Conservation (phyloP, 1,140 invertebrate genomes). For the Eurosta solidaginis region DNA sequence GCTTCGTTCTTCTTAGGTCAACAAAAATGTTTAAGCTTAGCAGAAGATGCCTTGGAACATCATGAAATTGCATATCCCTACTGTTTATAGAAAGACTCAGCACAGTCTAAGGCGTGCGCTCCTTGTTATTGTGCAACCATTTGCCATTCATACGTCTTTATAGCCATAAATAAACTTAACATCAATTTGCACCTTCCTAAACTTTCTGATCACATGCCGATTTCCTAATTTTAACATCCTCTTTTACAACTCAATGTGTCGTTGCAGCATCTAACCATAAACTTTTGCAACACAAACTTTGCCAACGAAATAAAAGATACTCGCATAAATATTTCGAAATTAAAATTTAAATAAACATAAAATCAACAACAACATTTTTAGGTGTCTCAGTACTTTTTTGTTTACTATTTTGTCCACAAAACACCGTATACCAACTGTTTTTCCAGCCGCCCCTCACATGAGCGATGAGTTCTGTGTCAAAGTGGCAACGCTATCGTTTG, state of each 20-base stretch:
- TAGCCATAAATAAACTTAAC: not conserved
- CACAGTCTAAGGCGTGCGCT: no score
- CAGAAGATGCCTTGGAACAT: no score
- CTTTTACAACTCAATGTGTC: not conserved
- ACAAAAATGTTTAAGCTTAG: no score
- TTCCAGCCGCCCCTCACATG: not conserved
- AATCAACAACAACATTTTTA: not conserved
- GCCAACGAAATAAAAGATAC: not conserved
- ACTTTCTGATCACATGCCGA: not conserved
- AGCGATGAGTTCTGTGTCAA: constrained; percentile 20
- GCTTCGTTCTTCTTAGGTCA: no score
- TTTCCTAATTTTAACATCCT: no score
- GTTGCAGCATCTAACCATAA: not conserved
- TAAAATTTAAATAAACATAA: not conserved
- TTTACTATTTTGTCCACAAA: not conserved
- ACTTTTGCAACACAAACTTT: no score
- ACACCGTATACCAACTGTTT: not conserved
- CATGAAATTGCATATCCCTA: no score
- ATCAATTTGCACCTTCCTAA: not conserved
- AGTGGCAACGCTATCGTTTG: constrained; percentile 16
- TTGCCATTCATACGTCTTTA: not conserved
- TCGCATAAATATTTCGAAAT: no score
- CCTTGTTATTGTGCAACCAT: not conserved
- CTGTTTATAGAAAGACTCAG: no score
- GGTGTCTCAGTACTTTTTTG: not conserved